These are phyloP conservation scores for Sinocyclocheilus grahami DNA, from an alignment of 2,113 vertebrate genomes.

Conservation along the genomic window DNA sequence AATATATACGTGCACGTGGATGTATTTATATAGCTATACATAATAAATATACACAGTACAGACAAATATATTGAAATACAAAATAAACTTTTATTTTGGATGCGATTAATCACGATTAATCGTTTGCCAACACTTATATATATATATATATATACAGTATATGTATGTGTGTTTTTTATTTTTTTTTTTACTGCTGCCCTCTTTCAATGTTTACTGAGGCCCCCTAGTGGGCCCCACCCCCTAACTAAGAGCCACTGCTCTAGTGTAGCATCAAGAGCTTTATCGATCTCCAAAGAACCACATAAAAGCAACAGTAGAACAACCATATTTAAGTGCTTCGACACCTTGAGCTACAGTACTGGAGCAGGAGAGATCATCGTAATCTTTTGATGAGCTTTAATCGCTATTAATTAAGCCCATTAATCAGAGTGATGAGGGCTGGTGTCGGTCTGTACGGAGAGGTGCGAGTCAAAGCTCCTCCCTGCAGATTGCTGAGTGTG, in stretches of 20 bases:
- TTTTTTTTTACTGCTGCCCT: too few relatives aligned
- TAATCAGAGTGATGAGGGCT: neutral
- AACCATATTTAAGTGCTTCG: neutral
- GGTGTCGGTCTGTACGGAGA: neutral
- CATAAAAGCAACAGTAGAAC: neutral
- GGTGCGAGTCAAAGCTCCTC: conserved; percentile 69
- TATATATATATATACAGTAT: too few relatives aligned
- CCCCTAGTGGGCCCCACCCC: neutral
- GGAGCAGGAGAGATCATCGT: neutral
- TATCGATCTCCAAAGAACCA: neutral
- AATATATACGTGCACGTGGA: too few relatives aligned
- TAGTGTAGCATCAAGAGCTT: neutral
- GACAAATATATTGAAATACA: too few relatives aligned
- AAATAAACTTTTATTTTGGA: too few relatives aligned
- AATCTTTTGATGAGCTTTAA: conserved; percentile 10
- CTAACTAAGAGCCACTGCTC: neutral
- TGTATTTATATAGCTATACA: too few relatives aligned
- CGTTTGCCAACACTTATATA: too few relatives aligned
- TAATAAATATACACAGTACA: too few relatives aligned
- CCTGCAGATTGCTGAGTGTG: conserved; percentile 60
- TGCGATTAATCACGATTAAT: too few relatives aligned
- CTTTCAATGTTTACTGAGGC: neutral
- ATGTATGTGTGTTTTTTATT: too few relatives aligned
- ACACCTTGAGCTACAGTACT: neutral
- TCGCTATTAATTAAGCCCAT: conserved; percentile 17